Percentiles rank a stretch among this genome's conserved stretches.
These are phyloP conservation scores for Fulmarus glacialis DNA, from an alignment of 2,113 vertebrate genomes.

Conservation along the genomic window DNA sequence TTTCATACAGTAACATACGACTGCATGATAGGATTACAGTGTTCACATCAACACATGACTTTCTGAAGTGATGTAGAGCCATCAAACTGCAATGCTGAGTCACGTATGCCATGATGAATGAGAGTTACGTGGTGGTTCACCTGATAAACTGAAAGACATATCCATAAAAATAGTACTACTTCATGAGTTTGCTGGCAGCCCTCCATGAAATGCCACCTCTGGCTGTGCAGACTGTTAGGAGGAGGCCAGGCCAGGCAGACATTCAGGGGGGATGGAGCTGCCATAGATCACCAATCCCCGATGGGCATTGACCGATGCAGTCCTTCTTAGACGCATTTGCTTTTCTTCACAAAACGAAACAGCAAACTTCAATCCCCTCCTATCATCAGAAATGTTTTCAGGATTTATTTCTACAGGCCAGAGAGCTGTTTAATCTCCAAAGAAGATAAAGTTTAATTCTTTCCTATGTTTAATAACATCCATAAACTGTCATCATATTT, in stretches of 20 bases:
- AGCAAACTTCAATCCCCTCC: neutral
- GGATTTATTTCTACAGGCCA: conserved; percentile 26
- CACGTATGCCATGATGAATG: neutral
- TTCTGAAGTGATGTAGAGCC: neutral
- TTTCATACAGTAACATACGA: neutral
- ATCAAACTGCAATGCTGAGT: neutral
- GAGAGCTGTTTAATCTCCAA: conserved; percentile 40
- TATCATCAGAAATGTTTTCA: conserved; percentile 22
- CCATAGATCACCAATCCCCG: neutral
- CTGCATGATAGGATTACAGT: neutral
- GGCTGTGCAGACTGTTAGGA: neutral
- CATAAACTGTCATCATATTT: neutral
- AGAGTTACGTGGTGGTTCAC: neutral
- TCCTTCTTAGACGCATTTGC: neutral
- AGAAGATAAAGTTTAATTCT: conserved; percentile 52
- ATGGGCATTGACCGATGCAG: accelerated
- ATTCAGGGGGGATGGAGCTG: neutral
- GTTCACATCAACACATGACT: neutral
- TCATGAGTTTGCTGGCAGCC: neutral
- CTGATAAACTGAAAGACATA: neutral
- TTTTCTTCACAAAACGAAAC: neutral
- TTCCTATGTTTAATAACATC: conserved; percentile 27
- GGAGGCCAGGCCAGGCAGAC: neutral
- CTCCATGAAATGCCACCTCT: neutral
- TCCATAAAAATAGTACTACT: neutral